These are phyloP conservation scores for Vireo griseus DNA, from an alignment of 2,797 vertebrate species.

Conservation along the genomic window DNA sequence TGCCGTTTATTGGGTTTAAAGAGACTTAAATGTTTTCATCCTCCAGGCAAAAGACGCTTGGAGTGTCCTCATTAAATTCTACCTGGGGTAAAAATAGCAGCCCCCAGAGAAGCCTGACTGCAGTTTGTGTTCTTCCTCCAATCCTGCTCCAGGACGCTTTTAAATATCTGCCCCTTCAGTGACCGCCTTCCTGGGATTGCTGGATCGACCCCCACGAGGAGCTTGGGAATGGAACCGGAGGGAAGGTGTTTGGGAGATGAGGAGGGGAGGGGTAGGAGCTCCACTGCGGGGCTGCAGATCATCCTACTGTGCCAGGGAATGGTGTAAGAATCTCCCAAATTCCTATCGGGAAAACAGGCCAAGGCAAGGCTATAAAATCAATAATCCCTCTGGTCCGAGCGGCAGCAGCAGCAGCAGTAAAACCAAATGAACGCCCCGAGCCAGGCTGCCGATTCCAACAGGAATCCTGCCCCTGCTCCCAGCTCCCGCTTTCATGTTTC, in stretches of 20 bases:
- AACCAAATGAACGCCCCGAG: not conserved
- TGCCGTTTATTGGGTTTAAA: not conserved
- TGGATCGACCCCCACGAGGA: fast-evolving
- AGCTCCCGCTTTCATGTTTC: not conserved
- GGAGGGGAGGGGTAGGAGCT: not conserved
- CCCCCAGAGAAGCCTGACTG: not conserved
- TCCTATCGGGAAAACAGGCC: not conserved
- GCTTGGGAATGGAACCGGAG: not conserved
- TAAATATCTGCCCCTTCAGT: not conserved
- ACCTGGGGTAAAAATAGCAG: not conserved
- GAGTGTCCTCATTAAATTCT: not conserved
- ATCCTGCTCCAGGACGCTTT: not conserved
- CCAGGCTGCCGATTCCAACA: conserved; percentile 25
- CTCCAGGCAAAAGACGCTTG: not conserved
- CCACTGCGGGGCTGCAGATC: not conserved
- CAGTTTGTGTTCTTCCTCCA: not conserved
- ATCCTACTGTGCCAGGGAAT: not conserved
- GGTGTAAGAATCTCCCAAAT: not conserved
- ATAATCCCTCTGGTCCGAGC: not conserved
- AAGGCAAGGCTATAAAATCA: not conserved
- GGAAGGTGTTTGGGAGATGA: not conserved
- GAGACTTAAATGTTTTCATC: not conserved
- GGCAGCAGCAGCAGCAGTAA: conserved; percentile 5
- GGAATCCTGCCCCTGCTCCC: conserved; percentile 33
- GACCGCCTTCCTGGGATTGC: not conserved